These are phyloP conservation scores for Tadarida brasiliensis DNA, from an alignment of 2,797 vertebrate genomes.

Conservation along the genomic window DNA sequence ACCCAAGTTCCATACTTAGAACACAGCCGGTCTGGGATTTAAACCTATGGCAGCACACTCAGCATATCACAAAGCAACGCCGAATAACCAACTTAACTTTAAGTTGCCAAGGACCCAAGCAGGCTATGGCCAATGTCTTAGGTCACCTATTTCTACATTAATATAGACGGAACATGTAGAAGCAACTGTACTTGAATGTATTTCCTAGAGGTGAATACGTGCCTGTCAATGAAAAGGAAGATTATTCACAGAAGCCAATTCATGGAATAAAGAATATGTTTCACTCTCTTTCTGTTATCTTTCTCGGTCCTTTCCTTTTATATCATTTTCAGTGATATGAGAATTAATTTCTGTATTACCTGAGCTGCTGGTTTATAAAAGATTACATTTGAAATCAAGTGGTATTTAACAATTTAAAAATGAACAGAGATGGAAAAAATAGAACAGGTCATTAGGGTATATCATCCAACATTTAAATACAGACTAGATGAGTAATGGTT, in stretches of 20 bases:
- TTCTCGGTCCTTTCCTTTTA: not conserved
- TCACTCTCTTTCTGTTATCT: not conserved
- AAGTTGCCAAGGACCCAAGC: not conserved
- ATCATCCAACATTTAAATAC: not conserved
- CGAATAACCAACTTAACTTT: not conserved
- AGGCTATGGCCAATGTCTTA: not conserved
- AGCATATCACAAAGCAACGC: not conserved
- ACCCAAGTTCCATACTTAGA: not conserved
- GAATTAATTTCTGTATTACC: not conserved
- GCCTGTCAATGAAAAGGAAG: not conserved
- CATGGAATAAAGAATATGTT: not conserved
- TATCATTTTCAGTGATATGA: not conserved
- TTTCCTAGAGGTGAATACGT: not conserved
- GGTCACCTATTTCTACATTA: not conserved
- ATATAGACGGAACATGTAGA: not conserved
- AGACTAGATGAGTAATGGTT: not conserved
- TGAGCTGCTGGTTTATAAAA: conserved; percentile 1
- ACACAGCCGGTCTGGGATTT: not conserved
- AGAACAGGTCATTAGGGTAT: not conserved
- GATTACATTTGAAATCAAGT: conserved; percentile 1
- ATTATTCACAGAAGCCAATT: not conserved
- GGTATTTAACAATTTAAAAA: not conserved
- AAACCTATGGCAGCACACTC: not conserved
- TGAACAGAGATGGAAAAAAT: conserved; percentile 20
- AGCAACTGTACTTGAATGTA: not conserved